phyloP scores from a whole-genome alignment of 2,113 vertebrate species.

The Haplochromis vanheusdeni region DNA sequence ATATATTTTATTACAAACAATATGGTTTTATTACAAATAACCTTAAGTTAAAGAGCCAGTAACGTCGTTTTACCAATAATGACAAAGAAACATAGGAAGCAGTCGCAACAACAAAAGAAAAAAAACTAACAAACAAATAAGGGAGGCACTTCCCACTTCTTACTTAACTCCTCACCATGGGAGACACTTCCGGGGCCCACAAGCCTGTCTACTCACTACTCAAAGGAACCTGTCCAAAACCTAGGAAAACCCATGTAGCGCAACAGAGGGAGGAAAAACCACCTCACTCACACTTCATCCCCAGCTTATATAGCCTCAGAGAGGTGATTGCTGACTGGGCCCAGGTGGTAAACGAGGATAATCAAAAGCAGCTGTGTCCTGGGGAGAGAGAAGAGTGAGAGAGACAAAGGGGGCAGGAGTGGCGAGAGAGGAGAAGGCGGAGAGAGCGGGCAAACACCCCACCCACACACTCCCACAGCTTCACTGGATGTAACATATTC shows the following conservation, averaged over 20 bases:
- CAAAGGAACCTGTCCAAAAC: no score
- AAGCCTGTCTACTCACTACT: background rate
- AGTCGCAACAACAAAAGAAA: background rate
- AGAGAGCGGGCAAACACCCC: background rate
- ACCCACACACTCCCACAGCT: background rate
- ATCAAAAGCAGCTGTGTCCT: background rate
- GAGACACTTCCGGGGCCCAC: background rate
- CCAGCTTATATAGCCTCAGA: background rate
- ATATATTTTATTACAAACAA: background rate
- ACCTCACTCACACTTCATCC: background rate
- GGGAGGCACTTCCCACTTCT: background rate
- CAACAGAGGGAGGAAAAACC: background rate
- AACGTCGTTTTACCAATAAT: background rate
- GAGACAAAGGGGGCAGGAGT: background rate
- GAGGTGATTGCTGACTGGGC: background rate
- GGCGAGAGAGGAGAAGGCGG: background rate
- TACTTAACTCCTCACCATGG: background rate
- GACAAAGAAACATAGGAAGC: background rate
- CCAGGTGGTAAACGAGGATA: background rate
- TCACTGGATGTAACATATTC: background rate
- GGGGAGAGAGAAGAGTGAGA: background rate
- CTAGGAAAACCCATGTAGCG: fast-evolving
- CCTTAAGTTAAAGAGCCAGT: background rate
- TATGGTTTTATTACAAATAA: background rate
- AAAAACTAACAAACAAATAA: background rate